Conservation (phyloP, 2,888 invertebrate species). For the Empis livida region DNA sequence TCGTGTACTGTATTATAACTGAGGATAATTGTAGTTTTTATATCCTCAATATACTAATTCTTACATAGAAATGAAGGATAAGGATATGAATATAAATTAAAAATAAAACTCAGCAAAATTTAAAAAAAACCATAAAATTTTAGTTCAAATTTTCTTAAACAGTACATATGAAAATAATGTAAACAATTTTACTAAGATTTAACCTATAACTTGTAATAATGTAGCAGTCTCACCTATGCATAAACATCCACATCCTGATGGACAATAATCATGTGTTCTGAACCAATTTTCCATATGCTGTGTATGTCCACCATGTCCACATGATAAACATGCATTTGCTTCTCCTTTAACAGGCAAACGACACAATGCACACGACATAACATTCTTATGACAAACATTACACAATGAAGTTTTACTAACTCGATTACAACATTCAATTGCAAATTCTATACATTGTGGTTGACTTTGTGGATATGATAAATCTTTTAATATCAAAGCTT, state of each 20-base stretch:
- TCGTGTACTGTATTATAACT: no score
- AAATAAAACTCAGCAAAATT: no score
- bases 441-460: constrained; percentile 56
- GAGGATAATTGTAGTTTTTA: no score
- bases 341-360: constrained; percentile 72
- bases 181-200: no score
- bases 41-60: no score
- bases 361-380: constrained; percentile 73
- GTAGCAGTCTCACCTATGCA: constrained; percentile 59
- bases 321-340: constrained; percentile 74
- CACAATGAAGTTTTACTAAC: constrained; percentile 58
- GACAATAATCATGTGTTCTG: constrained; percentile 56
- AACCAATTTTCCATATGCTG: constrained; percentile 78
- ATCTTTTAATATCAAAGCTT: constrained; percentile 40
- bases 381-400: constrained; percentile 54
- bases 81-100: no score
- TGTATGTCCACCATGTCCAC: constrained; percentile 90
- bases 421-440: constrained; percentile 61
- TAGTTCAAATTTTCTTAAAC: no score
- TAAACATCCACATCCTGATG: constrained; percentile 85
- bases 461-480: constrained; percentile 38
- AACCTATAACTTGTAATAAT: constrained; percentile 15
- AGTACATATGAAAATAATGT: no score
- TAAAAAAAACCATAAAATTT: no score
- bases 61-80: no score